Conservation (phyloP, 2,888 invertebrate genomes). For the Nemotelus pantherinus region DNA sequence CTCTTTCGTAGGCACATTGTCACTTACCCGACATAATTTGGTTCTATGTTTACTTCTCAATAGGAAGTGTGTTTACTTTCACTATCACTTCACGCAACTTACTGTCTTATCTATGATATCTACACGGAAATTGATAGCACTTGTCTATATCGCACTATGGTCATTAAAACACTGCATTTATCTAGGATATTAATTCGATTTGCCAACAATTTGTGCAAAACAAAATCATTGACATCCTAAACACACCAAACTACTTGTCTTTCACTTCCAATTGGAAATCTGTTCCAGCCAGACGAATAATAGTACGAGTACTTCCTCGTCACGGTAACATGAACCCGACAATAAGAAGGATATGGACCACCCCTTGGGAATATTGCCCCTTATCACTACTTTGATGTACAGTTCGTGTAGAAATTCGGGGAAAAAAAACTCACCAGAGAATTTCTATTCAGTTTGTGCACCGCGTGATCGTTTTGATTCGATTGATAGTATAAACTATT, state of each 20-base stretch:
- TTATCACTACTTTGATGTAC: constrained; percentile 22
- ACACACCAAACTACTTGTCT: constrained; percentile 8
- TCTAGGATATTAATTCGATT: constrained; percentile 1
- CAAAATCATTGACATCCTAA: constrained; percentile 20
- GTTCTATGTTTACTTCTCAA: constrained; percentile 26
- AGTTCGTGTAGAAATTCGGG: neutral
- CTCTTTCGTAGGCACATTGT: neutral
- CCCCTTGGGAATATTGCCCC: neutral
- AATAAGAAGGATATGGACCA: constrained; percentile 34
- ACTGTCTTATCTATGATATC: neutral
- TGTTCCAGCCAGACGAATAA: neutral
- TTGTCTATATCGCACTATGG: neutral
- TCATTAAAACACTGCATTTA: neutral
- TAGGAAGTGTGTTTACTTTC: constrained; percentile 21
- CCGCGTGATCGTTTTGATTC: no score
- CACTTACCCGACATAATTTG: constrained; percentile 37
- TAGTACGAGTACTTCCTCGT: neutral
- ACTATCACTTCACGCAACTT: constrained; percentile 31
- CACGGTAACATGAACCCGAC: constrained; percentile 19
- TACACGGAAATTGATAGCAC: constrained; percentile 7
- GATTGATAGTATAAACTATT: no score
- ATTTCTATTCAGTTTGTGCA: no score
- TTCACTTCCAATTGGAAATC: constrained; percentile 38
- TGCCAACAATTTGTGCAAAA: neutral
- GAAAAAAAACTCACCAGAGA: no score